Base-by-base conservation (phyloP, 2,888 invertebrate species). In the Trissolcus japonicus region DNA sequence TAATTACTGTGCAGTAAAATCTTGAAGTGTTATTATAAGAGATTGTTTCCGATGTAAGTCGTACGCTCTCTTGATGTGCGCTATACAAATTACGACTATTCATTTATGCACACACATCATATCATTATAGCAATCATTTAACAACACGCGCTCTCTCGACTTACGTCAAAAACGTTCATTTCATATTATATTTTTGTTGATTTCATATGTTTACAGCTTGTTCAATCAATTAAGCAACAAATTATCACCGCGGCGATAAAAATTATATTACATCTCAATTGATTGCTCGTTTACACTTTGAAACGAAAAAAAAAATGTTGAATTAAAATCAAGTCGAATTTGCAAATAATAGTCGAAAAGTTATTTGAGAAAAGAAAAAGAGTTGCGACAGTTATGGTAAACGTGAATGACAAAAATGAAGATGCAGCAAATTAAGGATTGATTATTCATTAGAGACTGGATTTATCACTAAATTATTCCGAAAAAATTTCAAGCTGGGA, bases 101-200 rank as follows among this genome's bases (percentile, higher is more conserved):
- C 71, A 63, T 57, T 71, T 57, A 63, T 63, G 57, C 56, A 43
- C 69, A 21, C 57, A 63, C 46, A 11, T 69, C 62, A 14, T 71
- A 71, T 71, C 62, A 71, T 71, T 71, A 63, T 9, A 46, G 53
- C 53, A 57, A 63, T 71, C 56, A 63, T 62, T 71, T 71, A 46
- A 63, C 56, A 71, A 71, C 46, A 53, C 9, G 21, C 35, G 29
- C 13, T 7, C 11, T 35, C 35, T 35, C 7, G 2, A 35, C 35
- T n/a, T 35, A 35, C 1, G 35, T n/a, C n/a, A 35, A 35, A 35
- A 35, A 43, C 16, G n/a, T 17, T 21, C 53, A n/a, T 46, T 46
- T 63, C 53, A 50, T 14, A 16, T 25, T 6, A 41, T 46, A 21
- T 46, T 14, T n/a, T n/a, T 46, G 48, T 51, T 46, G 54, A 68